These are phyloP conservation scores for Caenorhabditis virilis DNA, from an alignment of 2,888 invertebrate species.

Conservation along the genomic window DNA sequence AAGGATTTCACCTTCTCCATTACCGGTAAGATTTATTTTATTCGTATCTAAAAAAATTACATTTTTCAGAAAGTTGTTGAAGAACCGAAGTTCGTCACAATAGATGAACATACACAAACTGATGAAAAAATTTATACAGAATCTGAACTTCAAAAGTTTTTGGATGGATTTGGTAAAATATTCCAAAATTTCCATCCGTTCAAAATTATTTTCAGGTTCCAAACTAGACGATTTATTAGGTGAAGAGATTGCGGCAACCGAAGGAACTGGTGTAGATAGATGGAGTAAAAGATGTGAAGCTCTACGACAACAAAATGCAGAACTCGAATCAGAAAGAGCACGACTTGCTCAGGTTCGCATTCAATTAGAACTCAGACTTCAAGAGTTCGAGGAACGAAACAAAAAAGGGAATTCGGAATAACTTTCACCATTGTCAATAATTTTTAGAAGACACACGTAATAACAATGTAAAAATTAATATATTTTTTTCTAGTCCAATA, in stretches of 20 bases:
- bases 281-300: conserved; percentile 41
- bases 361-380: conserved; percentile 61
- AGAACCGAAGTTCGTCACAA: background rate
- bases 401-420: background rate
- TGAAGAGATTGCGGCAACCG: conserved; percentile 22
- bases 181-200: background rate
- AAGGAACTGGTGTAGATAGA: conserved; percentile 31
- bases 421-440: background rate
- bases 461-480: background rate
- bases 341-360: conserved; percentile 63
- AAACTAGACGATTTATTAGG: conserved; percentile 42
- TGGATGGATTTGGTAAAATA: conserved; percentile 3
- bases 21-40: conserved; percentile 9
- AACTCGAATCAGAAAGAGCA: conserved; percentile 61
- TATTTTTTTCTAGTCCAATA: background rate
- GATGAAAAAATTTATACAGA: conserved; percentile 13
- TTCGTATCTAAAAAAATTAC: background rate
- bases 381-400: conserved; percentile 41
- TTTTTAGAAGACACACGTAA: background rate
- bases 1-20: conserved; percentile 36
- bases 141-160: conserved; percentile 20
- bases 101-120: conserved; percentile 12
- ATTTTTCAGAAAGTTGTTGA: conserved; percentile 19
- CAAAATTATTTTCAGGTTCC: conserved; percentile 10
- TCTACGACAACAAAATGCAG: conserved; percentile 57